These are phyloP conservation scores for Actenoides hombroni DNA, from an alignment of 2,113 vertebrate species.

Conservation along the genomic window DNA sequence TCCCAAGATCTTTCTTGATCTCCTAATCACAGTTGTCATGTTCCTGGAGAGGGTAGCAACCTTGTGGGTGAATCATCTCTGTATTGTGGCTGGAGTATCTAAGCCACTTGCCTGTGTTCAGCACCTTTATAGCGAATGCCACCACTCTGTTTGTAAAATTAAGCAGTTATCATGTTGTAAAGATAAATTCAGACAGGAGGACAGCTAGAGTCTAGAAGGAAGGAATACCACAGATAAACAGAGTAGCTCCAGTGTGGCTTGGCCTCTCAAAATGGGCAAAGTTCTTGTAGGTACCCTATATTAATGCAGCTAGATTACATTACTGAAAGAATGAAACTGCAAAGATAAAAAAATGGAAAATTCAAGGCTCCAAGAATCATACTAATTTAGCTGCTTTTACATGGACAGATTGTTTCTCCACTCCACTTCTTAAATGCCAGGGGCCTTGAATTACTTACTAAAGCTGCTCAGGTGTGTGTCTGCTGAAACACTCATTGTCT, in stretches of 20 bases:
- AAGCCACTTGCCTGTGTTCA: neutral
- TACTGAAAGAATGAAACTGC: neutral
- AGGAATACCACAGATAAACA: neutral
- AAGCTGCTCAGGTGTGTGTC: neutral
- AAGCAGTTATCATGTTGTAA: neutral
- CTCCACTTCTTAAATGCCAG: neutral
- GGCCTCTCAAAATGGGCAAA: neutral
- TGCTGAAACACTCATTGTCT: neutral
- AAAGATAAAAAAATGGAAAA: neutral
- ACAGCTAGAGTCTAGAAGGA: neutral
- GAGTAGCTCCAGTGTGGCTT: neutral
- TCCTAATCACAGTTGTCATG: neutral
- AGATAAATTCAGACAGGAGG: neutral
- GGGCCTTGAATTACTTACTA: neutral
- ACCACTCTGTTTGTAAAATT: neutral
- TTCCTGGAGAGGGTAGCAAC: neutral
- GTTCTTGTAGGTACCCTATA: neutral
- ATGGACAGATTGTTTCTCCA: neutral
- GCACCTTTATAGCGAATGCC: neutral
- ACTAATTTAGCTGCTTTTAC: neutral
- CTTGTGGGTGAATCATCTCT: neutral
- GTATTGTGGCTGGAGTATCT: neutral
- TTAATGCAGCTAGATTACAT: neutral
- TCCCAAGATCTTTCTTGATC: neutral
- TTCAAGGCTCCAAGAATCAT: neutral